Percentiles rank a stretch among this genome's conserved stretches.
Conservation (phyloP, 2,113 vertebrate genomes). For the Uria aalge region DNA sequence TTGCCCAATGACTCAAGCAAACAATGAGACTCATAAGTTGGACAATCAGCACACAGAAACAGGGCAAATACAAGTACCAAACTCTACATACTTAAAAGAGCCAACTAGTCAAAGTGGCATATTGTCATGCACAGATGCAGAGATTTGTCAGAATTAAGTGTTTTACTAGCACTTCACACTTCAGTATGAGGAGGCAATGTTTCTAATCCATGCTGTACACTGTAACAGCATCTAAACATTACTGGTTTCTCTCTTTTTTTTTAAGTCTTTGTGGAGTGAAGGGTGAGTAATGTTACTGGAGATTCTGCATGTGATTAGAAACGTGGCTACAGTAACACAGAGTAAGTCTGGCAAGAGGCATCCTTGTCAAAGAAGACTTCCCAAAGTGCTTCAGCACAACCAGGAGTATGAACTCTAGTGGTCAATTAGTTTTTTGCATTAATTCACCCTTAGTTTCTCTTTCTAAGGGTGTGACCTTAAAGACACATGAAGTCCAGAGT, state of each 20-base stretch:
- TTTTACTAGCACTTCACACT: not conserved
- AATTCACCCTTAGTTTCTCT: not conserved
- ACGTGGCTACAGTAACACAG: not conserved
- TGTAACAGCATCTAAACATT: not conserved
- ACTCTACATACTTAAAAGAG: not conserved
- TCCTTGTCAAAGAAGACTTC: not conserved
- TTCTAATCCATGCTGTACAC: not conserved
- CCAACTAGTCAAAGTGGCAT: not conserved
- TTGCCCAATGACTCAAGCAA: not conserved
- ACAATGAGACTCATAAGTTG: not conserved
- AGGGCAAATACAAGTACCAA: not conserved
- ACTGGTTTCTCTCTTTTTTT: not conserved
- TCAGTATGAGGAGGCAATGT: not conserved
- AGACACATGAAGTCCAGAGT: not conserved
- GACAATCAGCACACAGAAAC: not conserved
- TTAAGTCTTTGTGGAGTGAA: not conserved
- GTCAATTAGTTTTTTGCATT: not conserved
- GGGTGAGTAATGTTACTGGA: not conserved
- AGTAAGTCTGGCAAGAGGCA: not conserved
- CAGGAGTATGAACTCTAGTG: not conserved
- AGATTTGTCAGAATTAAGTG: not conserved
- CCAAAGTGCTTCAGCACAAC: not conserved
- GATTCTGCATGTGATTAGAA: not conserved
- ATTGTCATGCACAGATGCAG: not conserved
- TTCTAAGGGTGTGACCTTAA: not conserved